These are phyloP conservation scores for Cathartes aura DNA, from an alignment of 2,113 vertebrate genomes.

Conservation along the genomic window DNA sequence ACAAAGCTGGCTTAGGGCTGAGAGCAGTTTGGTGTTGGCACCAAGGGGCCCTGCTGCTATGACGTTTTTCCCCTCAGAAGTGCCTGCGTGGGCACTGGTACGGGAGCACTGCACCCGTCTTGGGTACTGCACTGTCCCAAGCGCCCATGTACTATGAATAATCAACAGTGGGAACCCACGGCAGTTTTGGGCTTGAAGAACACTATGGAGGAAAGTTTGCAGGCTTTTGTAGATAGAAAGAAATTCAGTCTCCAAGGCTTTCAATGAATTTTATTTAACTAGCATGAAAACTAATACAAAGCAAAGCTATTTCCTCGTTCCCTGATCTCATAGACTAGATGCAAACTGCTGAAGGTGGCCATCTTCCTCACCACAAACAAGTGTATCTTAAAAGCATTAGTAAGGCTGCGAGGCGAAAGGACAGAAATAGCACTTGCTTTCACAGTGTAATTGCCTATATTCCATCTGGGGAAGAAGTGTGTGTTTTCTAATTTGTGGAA, in stretches of 20 bases:
- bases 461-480: not conserved
- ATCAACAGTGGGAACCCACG: rapidly evolving
- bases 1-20: not conserved
- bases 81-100: rapidly evolving
- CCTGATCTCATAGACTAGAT: not conserved
- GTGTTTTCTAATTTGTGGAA: not conserved
- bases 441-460: not conserved
- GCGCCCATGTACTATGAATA: rapidly evolving
- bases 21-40: not conserved
- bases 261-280: not conserved
- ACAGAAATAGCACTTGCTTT: conserved; percentile 19
- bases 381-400: not conserved
- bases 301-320: not conserved
- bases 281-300: not conserved
- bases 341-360: not conserved
- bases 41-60: too few species aligned
- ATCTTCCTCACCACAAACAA: not conserved
- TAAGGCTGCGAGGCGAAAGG: not conserved
- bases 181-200: not conserved
- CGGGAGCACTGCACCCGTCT: not conserved
- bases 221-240: not conserved
- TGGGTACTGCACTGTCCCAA: not conserved
- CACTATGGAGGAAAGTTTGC: not conserved
- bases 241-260: not conserved
- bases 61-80: not conserved